A percentile compares a stretch with the other conserved stretches of the same genome.
These are phyloP conservation scores for silkworm (Bombyx mori) DNA, from an alignment of 1,140 invertebrate genomes.

Conservation along the genomic window ASM3026992v2 NC_085125.1:1483501-1484000, in stretches of 20 bases:
- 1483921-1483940: too few species aligned
- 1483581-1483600: neutral
- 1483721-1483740: conserved; percentile 6
- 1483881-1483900: too few species aligned
- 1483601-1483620: conserved; percentile 5
- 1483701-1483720: conserved; percentile 3
- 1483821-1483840: too few species aligned
- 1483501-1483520: neutral
- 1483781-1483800: too few species aligned
- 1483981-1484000: too few species aligned
- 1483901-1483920: too few species aligned
- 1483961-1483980: too few species aligned
- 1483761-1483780: neutral
- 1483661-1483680: conserved; percentile 1
- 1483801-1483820: too few species aligned
- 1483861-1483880: too few species aligned
- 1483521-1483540: conserved; percentile 1
- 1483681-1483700: conserved; percentile 2
- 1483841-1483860: too few species aligned
- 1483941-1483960: too few species aligned
- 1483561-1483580: conserved; percentile 1
- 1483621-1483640: conserved; percentile 5
- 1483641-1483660: neutral
- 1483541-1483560: neutral
- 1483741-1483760: neutral